These are phyloP conservation scores for Actinernus sp. DNA, from an alignment of 92 coral and sea anemone genomes.

Conservation along the genomic window DNA sequence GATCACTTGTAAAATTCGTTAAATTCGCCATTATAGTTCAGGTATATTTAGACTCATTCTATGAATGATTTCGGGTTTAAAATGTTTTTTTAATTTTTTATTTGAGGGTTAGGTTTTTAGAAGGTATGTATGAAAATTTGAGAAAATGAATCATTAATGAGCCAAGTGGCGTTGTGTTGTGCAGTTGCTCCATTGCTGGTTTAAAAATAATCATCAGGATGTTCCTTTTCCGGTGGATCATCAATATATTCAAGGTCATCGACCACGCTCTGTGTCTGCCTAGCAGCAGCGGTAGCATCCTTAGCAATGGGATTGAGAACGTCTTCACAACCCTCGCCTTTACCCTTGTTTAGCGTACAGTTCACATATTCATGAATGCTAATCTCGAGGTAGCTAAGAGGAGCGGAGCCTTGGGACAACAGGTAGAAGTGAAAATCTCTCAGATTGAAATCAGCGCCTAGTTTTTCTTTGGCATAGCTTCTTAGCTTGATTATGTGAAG, in stretches of 20 bases:
- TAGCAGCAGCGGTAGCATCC: constrained; percentile 3
- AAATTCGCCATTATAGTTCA: too few species aligned
- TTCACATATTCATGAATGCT: constrained; percentile 73
- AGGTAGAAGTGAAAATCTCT: constrained; percentile 85
- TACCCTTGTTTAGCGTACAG: constrained; percentile 52
- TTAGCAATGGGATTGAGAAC: constrained; percentile 64
- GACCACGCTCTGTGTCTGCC: constrained; percentile 20
- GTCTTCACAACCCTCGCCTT: constrained; percentile 66
- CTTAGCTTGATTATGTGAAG: constrained; percentile 81
- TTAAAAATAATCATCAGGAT: constrained; percentile 13
- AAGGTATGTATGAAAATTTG: too few species aligned
- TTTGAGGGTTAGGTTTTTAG: too few species aligned
- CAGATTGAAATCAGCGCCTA: constrained; percentile 64
- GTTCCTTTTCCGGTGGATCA: constrained; percentile 27
- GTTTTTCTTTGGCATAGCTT: constrained; percentile 60
- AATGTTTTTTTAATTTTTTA: too few species aligned
- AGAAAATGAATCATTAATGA: too few species aligned
- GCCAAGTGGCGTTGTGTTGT: too few species aligned
- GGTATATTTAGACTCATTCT: too few species aligned
- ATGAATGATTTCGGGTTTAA: too few species aligned
- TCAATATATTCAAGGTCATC: constrained; percentile 23
- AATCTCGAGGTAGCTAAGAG: constrained; percentile 69
- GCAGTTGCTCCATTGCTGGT: too few species aligned
- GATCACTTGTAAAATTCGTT: too few species aligned
- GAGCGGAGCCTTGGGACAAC: constrained; percentile 92